Evolutionary conservation across 1,140 invertebrate genomes (phyloP).

Genomic region (Drosophila fuyamai): DNA sequence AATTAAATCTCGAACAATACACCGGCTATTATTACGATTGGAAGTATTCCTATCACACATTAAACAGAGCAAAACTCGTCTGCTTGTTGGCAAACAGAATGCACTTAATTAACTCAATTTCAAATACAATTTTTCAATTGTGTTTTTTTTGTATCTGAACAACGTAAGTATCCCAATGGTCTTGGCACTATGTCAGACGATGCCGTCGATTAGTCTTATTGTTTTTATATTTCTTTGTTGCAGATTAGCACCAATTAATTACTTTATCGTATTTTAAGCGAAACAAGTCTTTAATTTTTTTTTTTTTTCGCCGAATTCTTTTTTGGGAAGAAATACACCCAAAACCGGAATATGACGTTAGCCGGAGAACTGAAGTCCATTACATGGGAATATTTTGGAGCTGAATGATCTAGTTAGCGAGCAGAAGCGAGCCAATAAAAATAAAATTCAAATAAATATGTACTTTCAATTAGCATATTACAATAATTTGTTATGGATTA

Average conservation of each 20-base stretch:
- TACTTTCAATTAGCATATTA: not conserved
- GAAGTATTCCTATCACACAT: constrained; percentile 51
- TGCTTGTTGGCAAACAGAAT: constrained; percentile 60
- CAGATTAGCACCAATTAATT: constrained; percentile 62
- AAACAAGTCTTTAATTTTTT: constrained; percentile 62
- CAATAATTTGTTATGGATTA: too few species aligned
- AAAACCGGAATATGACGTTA: constrained; percentile 29
- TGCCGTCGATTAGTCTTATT: constrained; percentile 32
- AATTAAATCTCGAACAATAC: constrained; percentile 60
- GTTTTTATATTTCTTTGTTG: constrained; percentile 51
- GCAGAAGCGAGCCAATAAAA: not conserved
- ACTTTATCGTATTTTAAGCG: constrained; percentile 46
- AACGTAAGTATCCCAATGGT: constrained; percentile 18
- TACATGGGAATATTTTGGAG: constrained; percentile 17
- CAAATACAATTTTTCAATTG: constrained; percentile 37
- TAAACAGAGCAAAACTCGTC: constrained; percentile 47
- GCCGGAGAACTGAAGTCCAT: not conserved
- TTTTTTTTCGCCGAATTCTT: constrained; percentile 18
- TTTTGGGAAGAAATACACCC: constrained; percentile 12
- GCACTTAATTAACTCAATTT: constrained; percentile 62
- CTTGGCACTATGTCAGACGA: constrained; percentile 36
- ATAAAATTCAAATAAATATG: not conserved
- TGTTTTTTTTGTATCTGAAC: constrained; percentile 9
- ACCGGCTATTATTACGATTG: constrained; percentile 39
- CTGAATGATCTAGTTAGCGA: constrained; percentile 9